A percentile compares a stretch with the other conserved stretches of the same genome.
These are phyloP conservation scores for Halisarca cf. caerulea DNA, from an alignment of 37 sponge, comb jelly and placozoan species.

Conservation along the genomic window DNA sequence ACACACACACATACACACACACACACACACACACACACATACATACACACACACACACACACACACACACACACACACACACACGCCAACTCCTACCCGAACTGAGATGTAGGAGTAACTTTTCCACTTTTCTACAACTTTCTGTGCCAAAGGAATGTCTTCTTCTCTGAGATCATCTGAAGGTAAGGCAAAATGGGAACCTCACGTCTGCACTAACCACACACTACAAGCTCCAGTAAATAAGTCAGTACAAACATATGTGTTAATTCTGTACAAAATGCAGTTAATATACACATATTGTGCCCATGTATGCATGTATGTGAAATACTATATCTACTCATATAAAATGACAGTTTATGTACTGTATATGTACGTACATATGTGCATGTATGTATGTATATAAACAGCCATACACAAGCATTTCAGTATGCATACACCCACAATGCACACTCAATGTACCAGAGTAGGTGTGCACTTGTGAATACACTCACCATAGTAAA, in stretches of 20 bases:
- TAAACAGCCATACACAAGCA: background rate
- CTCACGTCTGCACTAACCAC: no score
- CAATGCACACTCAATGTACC: background rate
- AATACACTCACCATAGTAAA: slow-evolving; percentile 9
- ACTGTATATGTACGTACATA: background rate
- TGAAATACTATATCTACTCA: no score
- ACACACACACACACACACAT: no score
- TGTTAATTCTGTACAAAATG: background rate
- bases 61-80: no score
- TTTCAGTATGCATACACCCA: background rate
- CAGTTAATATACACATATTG: no score
- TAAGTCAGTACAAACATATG: background rate
- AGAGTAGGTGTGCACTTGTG: background rate
- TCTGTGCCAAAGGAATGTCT: slow-evolving; percentile 43
- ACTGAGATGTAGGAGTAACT: slow-evolving; percentile 72
- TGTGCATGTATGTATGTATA: background rate
- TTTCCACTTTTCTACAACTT: slow-evolving; percentile 66
- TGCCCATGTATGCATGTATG: background rate
- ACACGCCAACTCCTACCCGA: slow-evolving; percentile 22
- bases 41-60: no score
- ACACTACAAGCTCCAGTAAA: no score
- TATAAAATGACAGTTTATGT: no score
- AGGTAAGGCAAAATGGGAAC: no score
- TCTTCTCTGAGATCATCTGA: slow-evolving; percentile 48
- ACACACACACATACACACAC: no score